phyloP scores from a whole-genome alignment of 1,140 invertebrate genomes.

The Antheraea mylitta region DNA sequence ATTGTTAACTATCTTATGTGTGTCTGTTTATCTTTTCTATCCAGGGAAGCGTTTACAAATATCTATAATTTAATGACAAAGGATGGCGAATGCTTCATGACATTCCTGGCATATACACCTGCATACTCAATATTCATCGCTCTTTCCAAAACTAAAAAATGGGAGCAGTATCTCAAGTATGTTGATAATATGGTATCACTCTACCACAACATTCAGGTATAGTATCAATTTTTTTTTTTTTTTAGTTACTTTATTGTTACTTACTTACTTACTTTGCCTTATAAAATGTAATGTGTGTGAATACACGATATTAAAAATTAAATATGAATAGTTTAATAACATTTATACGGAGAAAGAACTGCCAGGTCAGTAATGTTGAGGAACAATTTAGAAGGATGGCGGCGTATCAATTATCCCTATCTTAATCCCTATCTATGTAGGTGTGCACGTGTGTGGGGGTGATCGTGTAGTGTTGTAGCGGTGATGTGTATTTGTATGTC shows the following conservation, averaged over 20 bases:
- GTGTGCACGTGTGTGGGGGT: too few species aligned
- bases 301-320: background rate
- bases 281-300: background rate
- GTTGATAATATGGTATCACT: slow-evolving; percentile 9
- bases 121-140: slow-evolving; percentile 1
- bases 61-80: slow-evolving; percentile 7
- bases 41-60: slow-evolving; percentile 13
- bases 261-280: background rate
- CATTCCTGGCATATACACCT: slow-evolving; percentile 9
- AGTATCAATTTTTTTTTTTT: background rate
- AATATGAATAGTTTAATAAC: too few species aligned
- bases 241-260: background rate
- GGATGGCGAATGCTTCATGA: slow-evolving; percentile 9
- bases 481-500: too few species aligned
- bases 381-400: too few species aligned
- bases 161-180: background rate
- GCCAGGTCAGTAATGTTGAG: too few species aligned
- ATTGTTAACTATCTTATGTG: too few species aligned
- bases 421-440: too few species aligned
- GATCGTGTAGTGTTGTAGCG: too few species aligned
- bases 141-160: slow-evolving; percentile 5
- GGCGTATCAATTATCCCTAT: too few species aligned
- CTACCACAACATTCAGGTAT: slow-evolving; percentile 9
- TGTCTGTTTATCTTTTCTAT: slow-evolving; percentile 1
- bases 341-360: too few species aligned